phyloP scores from a whole-genome alignment of 2,797 vertebrate genomes.

The Sebastes taczanowskii region DNA sequence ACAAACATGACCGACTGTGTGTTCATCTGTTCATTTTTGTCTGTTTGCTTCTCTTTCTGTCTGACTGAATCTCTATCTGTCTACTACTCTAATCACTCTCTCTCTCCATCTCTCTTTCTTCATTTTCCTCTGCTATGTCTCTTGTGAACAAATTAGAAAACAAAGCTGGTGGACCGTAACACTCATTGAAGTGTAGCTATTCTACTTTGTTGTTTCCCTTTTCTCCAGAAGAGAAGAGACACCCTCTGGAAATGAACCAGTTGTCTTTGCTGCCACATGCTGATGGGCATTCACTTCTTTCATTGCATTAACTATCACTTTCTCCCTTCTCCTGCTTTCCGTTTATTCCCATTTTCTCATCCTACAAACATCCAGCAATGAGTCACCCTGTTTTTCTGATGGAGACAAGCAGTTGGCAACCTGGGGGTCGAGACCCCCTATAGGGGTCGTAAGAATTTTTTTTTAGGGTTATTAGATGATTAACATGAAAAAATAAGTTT shows the following conservation, averaged over 20 bases:
- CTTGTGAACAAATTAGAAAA: conserved; percentile 40
- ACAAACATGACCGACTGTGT: background rate
- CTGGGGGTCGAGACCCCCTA: background rate
- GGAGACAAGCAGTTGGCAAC: background rate
- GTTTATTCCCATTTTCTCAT: background rate
- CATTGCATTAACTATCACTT: background rate
- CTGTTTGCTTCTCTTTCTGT: background rate
- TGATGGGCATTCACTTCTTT: background rate
- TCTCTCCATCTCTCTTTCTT: background rate
- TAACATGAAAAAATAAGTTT: background rate
- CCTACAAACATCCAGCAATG: background rate
- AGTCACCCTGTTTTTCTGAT: background rate
- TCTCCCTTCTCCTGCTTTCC: background rate
- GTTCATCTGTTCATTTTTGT: conserved; percentile 21
- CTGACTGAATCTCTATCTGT: conserved; percentile 6
- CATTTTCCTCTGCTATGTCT: background rate
- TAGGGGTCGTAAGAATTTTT: background rate
- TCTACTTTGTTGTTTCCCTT: background rate
- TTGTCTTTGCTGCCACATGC: background rate
- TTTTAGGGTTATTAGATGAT: background rate
- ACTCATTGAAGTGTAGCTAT: conserved; percentile 6
- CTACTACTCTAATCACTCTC: background rate
- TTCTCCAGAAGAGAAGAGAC: background rate
- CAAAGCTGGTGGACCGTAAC: conserved; percentile 14
- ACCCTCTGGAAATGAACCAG: background rate